Percentiles rank a stretch among this genome's conserved stretches.
Conservation (phyloP, 2,888 invertebrate genomes). For the Chromoteleia sp. region DNA sequence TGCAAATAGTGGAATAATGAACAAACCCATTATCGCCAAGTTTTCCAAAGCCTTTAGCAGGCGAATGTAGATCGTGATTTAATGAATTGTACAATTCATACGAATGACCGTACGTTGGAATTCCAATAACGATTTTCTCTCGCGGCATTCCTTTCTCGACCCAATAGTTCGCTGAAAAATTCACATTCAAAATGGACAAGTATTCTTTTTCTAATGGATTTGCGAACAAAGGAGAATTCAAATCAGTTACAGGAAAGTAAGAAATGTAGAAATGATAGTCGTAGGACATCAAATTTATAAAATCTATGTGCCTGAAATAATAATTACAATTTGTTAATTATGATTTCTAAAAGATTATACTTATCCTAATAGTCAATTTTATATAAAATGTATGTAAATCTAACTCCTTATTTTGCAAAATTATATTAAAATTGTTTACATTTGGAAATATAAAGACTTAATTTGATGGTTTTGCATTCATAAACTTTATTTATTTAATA, state of each 20-base stretch:
- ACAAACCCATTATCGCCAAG: slow-evolving; percentile 90
- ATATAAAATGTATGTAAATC: no score
- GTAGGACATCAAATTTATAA: slow-evolving; percentile 95
- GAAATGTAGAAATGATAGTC: slow-evolving; percentile 93
- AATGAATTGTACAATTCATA: slow-evolving; percentile 88
- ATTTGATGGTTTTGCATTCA: no score
- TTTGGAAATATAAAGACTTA: no score
- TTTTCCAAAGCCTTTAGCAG: slow-evolving; percentile 89
- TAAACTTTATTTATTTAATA: no score
- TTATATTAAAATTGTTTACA: no score
- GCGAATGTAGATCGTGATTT: slow-evolving; percentile 89
- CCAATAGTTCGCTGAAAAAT: slow-evolving; percentile 93
- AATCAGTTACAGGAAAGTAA: slow-evolving; percentile 92
- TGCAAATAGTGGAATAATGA: slow-evolving; percentile 89
- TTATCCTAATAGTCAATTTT: no score
- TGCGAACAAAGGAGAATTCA: slow-evolving; percentile 92
- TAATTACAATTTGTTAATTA: neutral
- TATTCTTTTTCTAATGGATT: slow-evolving; percentile 87
- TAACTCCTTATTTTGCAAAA: no score
- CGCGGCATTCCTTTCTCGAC: slow-evolving; percentile 90
- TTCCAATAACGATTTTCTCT: slow-evolving; percentile 92
- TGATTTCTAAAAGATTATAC: no score
- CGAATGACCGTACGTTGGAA: slow-evolving; percentile 94
- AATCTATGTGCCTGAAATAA: slow-evolving; percentile 89
- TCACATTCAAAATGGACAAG: slow-evolving; percentile 91